Evolutionary conservation across 2,888 invertebrate genomes (phyloP).

Genomic region (Drosophila melanosoma): DNA sequence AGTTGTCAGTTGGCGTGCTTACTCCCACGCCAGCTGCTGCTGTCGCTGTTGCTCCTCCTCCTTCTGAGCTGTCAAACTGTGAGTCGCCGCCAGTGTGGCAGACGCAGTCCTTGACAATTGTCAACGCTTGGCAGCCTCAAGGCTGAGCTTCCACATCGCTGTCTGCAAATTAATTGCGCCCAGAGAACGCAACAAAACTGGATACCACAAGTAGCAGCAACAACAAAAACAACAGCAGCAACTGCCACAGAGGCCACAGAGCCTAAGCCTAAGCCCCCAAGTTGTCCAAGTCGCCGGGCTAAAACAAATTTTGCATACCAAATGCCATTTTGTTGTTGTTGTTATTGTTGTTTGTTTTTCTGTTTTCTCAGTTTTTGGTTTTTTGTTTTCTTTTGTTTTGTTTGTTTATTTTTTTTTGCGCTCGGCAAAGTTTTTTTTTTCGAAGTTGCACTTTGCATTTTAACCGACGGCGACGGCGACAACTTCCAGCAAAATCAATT

Average conservation of each 20-base stretch:
- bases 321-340: slow-evolving; percentile 48
- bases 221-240: neutral
- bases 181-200: slow-evolving; percentile 13
- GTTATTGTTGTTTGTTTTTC: slow-evolving; percentile 20
- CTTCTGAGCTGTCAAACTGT: slow-evolving; percentile 42
- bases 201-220: slow-evolving; percentile 6
- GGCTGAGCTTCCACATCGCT: slow-evolving; percentile 63
- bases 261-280: slow-evolving; percentile 28
- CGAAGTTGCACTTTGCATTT: slow-evolving; percentile 78
- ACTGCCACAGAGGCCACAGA: neutral
- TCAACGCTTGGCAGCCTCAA: slow-evolving; percentile 69
- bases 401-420: slow-evolving; percentile 26
- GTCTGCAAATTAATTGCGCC: slow-evolving; percentile 78
- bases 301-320: slow-evolving; percentile 80
- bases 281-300: slow-evolving; percentile 51
- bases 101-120: slow-evolving; percentile 76
- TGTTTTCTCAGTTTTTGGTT: slow-evolving; percentile 22
- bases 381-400: slow-evolving; percentile 12
- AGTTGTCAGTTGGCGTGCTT: neutral
- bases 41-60: neutral
- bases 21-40: neutral
- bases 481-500: slow-evolving; percentile 80
- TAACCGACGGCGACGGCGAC: slow-evolving; percentile 58
- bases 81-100: slow-evolving; percentile 43
- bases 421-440: slow-evolving; percentile 47